These are phyloP conservation scores for Clepsis dumicolana DNA, from an alignment of 2,888 invertebrate species.

Conservation along the genomic window DNA sequence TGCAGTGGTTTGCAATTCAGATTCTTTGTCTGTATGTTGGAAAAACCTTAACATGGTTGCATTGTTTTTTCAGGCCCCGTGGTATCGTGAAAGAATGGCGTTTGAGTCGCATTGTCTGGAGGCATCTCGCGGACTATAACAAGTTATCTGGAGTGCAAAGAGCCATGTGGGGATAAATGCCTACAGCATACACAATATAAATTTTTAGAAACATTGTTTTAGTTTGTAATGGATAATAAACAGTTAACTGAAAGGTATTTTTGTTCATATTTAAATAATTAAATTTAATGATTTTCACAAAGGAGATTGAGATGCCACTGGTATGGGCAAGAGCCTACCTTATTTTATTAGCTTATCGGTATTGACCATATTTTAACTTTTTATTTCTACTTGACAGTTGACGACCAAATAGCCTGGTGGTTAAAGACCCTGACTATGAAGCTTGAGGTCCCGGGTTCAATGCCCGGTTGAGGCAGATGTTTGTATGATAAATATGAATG, in stretches of 20 bases:
- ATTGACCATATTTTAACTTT: no score
- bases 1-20: no score
- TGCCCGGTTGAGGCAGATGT: no score
- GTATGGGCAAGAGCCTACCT: no score
- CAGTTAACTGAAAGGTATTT: not conserved
- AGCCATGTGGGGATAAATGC: slow-evolving; percentile 93
- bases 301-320: no score
- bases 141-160: slow-evolving; percentile 96
- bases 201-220: not conserved
- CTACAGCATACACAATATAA: not conserved
- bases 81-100: slow-evolving; percentile 94
- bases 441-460: no score
- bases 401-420: no score
- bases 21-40: not conserved
- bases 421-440: no score
- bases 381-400: no score
- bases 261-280: not conserved
- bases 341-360: no score
- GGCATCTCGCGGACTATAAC: slow-evolving; percentile 97
- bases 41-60: not conserved
- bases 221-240: not conserved
- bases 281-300: not conserved
- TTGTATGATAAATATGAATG: no score
- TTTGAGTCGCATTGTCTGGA: slow-evolving; percentile 95
- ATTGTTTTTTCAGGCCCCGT: slow-evolving; percentile 85